These are phyloP conservation scores for Drosophila arizonae DNA, from an alignment of 1,140 invertebrate species.

Conservation along the genomic window DNA sequence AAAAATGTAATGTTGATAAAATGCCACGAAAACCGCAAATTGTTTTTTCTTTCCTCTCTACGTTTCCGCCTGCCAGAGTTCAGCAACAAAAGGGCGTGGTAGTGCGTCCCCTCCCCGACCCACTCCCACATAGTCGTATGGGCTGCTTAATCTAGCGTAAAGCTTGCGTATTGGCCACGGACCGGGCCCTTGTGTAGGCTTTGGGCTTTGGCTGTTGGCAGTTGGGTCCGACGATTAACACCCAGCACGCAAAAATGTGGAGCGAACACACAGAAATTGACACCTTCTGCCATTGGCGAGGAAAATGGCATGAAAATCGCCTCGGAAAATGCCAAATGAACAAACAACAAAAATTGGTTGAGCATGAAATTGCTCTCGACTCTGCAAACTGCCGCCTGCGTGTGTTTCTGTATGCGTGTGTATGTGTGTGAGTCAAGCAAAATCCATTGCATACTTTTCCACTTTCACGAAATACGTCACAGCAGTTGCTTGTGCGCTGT, in stretches of 20 bases:
- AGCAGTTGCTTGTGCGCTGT: no score
- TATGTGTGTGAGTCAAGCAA: conserved; percentile 20
- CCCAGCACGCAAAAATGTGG: conserved; percentile 54
- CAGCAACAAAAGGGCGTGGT: conserved; percentile 45
- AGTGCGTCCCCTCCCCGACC: not conserved
- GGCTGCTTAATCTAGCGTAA: conserved; percentile 74
- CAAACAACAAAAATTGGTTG: conserved; percentile 74
- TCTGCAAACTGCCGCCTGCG: conserved; percentile 8
- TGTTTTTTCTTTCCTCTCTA: conserved; percentile 42
- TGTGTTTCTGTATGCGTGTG: not conserved
- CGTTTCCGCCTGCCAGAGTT: conserved; percentile 21
- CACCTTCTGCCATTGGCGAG: conserved; percentile 49
- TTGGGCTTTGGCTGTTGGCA: conserved; percentile 32
- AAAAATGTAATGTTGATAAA: conserved; percentile 66
- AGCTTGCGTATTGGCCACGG: conserved; percentile 62
- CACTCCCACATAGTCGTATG: conserved; percentile 28
- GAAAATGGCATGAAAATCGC: conserved; percentile 36
- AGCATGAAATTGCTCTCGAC: conserved; percentile 71
- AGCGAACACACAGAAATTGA: conserved; percentile 61
- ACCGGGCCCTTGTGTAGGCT: conserved; percentile 45
- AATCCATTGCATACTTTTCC: conserved; percentile 70
- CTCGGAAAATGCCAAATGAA: conserved; percentile 63
- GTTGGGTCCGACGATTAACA: conserved; percentile 65
- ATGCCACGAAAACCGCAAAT: conserved; percentile 66
- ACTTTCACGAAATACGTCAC: conserved; percentile 48